phyloP scores from a whole-genome alignment of 2,113 vertebrate species.

The Ceuthmochares aereus region DNA sequence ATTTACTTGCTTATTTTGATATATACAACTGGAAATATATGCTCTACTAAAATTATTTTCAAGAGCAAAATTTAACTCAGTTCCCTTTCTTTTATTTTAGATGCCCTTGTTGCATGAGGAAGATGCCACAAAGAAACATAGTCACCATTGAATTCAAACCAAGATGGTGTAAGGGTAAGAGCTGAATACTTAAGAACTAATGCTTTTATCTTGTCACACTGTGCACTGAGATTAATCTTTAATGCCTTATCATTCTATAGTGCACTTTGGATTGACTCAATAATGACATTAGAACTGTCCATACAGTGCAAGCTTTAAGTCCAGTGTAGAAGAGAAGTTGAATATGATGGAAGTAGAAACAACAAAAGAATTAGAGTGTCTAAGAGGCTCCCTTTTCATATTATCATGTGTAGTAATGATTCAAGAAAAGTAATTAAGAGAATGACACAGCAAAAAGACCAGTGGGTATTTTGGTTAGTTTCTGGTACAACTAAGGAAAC shows the following conservation, averaged over 20 bases:
- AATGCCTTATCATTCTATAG: neutral
- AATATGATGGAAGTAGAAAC: neutral
- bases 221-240: slow-evolving; percentile 19
- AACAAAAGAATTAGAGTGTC: neutral
- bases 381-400: neutral
- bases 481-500: slow-evolving; percentile 53
- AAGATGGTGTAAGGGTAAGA: neutral
- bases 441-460: neutral
- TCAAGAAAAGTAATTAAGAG: neutral
- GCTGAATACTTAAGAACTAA: neutral
- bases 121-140: neutral
- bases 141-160: neutral
- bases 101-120: neutral
- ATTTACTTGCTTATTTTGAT: neutral
- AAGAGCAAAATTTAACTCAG: neutral
- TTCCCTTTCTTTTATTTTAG: neutral
- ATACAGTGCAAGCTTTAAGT: neutral
- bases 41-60: neutral
- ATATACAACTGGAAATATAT: neutral
- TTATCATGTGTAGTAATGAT: neutral
- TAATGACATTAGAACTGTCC: neutral
- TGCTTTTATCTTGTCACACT: neutral
- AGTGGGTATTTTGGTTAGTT: slow-evolving; percentile 42
- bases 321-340: neutral
- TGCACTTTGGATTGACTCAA: neutral